These are phyloP conservation scores for Agrotis exclamationis DNA, from an alignment of 2,888 invertebrate genomes.

Conservation along the genomic window DNA sequence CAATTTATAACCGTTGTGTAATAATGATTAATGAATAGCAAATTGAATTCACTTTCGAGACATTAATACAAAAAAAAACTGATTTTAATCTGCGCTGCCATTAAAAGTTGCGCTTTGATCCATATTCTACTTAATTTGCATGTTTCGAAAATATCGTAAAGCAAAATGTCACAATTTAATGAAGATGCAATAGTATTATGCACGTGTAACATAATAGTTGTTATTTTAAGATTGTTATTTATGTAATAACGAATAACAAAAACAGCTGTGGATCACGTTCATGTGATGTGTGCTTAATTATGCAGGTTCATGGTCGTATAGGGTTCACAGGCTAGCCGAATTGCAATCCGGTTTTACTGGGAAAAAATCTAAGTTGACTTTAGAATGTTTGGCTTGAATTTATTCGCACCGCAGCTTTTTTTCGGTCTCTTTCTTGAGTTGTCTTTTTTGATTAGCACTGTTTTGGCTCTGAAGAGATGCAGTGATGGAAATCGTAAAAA, in stretches of 20 bases:
- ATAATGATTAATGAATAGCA: conserved; percentile 20
- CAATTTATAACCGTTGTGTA: conserved; percentile 24
- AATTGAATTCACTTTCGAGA: conserved; percentile 34
- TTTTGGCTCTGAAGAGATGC: too few relatives aligned
- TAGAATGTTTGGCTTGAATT: neutral
- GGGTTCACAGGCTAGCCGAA: neutral
- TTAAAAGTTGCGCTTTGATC: conserved; percentile 43
- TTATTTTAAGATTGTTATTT: conserved; percentile 17
- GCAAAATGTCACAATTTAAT: conserved; percentile 20
- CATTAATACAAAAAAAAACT: conserved; percentile 2
- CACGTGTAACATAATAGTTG: conserved; percentile 9
- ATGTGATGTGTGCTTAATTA: neutral
- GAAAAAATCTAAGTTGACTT: neutral
- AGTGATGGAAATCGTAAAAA: too few relatives aligned
- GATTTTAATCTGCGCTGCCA: conserved; percentile 13
- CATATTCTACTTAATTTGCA: conserved; percentile 33
- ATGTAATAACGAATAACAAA: conserved; percentile 28
- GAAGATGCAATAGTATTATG: conserved; percentile 23
- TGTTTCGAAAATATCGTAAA: conserved; percentile 35
- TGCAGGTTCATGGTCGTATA: conserved; percentile 32
- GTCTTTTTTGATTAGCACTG: too few relatives aligned
- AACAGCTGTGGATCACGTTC: neutral
- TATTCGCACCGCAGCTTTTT: neutral
- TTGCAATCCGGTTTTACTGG: conserved; percentile 15
- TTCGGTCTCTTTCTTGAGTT: neutral